A percentile compares a stretch with the other conserved stretches of the same genome.
Evolutionary conservation across 2,797 vertebrate species (phyloP).

Genomic region (Alauda arvensis): DNA sequence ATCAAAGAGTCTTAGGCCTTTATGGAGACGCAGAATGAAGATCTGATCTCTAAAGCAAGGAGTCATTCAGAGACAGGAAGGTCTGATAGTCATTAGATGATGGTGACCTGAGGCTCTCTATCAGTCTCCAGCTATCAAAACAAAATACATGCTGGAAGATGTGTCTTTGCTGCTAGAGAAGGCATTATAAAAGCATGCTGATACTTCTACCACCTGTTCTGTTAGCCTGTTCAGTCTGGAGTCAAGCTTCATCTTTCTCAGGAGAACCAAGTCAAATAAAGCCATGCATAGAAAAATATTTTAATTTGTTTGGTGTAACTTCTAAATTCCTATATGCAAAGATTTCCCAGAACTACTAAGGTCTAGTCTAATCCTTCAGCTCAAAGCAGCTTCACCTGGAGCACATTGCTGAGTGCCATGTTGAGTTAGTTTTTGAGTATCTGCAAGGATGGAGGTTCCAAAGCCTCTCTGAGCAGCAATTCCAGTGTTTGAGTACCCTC

Average conservation of each 20-base stretch:
- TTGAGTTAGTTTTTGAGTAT: neutral
- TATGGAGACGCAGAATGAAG: neutral
- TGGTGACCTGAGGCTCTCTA: neutral
- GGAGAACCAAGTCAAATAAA: neutral
- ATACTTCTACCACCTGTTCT: neutral
- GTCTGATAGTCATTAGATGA: neutral
- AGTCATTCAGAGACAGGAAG: neutral
- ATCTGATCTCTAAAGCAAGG: constrained; percentile 8
- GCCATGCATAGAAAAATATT: neutral
- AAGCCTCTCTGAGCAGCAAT: neutral
- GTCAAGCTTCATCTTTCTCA: neutral
- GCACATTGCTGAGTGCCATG: neutral
- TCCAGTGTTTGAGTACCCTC: neutral
- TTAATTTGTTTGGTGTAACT: neutral
- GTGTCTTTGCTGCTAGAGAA: neutral
- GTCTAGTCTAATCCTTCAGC: neutral
- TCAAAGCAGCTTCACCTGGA: neutral
- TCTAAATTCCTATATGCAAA: neutral
- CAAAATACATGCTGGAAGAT: neutral
- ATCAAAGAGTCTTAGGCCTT: neutral
- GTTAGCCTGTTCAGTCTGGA: neutral
- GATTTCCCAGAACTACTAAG: neutral
- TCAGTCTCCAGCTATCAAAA: neutral
- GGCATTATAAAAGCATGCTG: neutral
- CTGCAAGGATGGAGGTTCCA: neutral